Base-by-base conservation (phyloP, 2,113 vertebrate genomes). In the Fukomys damarensis region DNA sequence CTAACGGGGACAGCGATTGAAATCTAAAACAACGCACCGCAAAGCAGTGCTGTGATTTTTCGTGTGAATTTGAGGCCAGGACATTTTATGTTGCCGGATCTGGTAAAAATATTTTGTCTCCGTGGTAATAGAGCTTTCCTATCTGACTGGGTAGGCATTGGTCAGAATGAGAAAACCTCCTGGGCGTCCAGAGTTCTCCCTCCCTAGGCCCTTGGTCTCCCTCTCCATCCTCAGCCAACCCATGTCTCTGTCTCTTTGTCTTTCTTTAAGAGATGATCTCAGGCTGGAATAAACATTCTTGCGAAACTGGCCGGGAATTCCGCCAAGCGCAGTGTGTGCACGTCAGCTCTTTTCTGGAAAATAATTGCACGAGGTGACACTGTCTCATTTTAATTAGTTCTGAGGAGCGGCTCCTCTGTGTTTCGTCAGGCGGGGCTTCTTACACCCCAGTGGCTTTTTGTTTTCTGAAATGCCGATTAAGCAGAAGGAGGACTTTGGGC, bases 281-380 rank as follows among this genome's bases (percentile, higher is more conserved):
- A 97, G 83, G 58, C 86, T 96, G 98, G 95, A 97, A 97, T 95
- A 97, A 98, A 95, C 97, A 94, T 92, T 98, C 95, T 98, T 97
- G 83, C 80, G 65, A 97, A 97, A 97, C 19, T 4, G 32, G 79
- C 80, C 49, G 84, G 97, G 93, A 96, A 43, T 91, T 96, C 89
- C 89, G 97, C 97, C 96, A 96, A 89, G 93, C 80, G 17, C 26
- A 80, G 86, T 59, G 88, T 52, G 77, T 89, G 30, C 86, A 94
- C 14, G 63, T 97, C 97, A 97, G 97, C 95, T 95, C 89, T 97
- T 97, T 96, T 96, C 94, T 94, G 91, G 94, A 96, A 96, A 93
- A 82, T 97, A 94, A 89, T 87, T 58, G 46, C 20, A 35, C 65
- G 80, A 26, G 86, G 89, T 97, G 97, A 96, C 89, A 95, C 14